Evolutionary conservation across 1,140 invertebrate species (phyloP).

Genomic region (Zaprionus kolodkinae): DNA sequence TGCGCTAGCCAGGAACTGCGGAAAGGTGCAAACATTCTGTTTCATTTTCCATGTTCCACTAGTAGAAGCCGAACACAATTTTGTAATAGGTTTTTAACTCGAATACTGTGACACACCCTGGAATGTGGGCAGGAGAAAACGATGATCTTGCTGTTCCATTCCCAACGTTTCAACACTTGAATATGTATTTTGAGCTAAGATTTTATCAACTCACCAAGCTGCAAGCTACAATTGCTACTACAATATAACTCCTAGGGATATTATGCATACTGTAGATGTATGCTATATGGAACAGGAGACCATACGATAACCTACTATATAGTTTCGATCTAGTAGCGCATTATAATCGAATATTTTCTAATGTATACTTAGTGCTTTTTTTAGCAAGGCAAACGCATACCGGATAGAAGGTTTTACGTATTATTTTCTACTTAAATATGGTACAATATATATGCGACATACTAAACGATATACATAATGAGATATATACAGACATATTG

Average conservation of each 20-base stretch:
- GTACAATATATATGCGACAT: constrained; percentile 37
- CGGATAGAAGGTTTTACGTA: constrained; percentile 49
- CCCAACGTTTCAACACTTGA: constrained; percentile 19
- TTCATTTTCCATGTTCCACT: neutral
- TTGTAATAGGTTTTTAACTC: constrained; percentile 3
- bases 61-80: neutral
- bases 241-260: constrained; percentile 7
- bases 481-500: constrained; percentile 26
- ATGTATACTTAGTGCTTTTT: constrained; percentile 9
- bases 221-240: constrained; percentile 7
- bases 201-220: constrained; percentile 36
- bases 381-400: constrained; percentile 59
- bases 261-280: neutral
- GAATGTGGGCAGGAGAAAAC: constrained; percentile 27
- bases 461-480: constrained; percentile 37
- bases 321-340: constrained; percentile 6
- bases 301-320: neutral
- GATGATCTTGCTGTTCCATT: constrained; percentile 39
- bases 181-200: constrained; percentile 33
- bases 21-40: too few relatives aligned
- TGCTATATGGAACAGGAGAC: neutral
- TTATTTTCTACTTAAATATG: constrained; percentile 56
- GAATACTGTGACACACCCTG: neutral
- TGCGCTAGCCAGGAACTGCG: neutral
- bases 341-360: constrained; percentile 2